phyloP scores from a whole-genome alignment of 1,140 invertebrate species.

The Pogonognathellus flavescens region DNA sequence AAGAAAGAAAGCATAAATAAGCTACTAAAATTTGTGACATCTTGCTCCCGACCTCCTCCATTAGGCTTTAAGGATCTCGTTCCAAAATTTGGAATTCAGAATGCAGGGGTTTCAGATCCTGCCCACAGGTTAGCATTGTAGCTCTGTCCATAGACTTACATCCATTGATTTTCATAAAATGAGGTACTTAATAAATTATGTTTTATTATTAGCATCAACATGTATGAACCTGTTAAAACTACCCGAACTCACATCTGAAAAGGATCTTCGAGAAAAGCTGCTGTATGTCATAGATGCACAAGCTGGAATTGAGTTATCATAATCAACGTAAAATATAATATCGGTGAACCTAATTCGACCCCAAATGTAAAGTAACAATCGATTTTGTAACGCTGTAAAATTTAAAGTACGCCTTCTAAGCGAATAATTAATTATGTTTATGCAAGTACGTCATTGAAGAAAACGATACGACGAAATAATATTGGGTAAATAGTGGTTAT shows the following conservation, averaged over 20 bases:
- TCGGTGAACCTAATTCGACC: not conserved
- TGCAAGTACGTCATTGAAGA: too few relatives aligned
- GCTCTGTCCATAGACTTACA: too few relatives aligned
- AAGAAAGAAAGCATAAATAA: conserved; percentile 83
- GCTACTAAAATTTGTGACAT: conserved; percentile 96
- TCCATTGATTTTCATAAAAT: too few relatives aligned
- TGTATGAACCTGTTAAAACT: conserved; percentile 98
- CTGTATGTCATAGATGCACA: conserved; percentile 94
- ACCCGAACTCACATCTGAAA: conserved; percentile 87
- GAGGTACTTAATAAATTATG: too few relatives aligned
- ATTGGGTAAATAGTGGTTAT: conserved; percentile 21
- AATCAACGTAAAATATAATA: not conserved
- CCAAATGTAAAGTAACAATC: not conserved
- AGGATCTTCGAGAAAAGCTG: conserved; percentile 85
- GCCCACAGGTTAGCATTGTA: conserved; percentile 61
- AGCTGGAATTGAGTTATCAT: conserved; percentile 90
- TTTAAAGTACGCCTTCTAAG: too few relatives aligned
- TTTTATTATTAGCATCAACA: conserved; percentile 92
- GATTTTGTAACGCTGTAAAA: too few relatives aligned
- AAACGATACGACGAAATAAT: too few relatives aligned
- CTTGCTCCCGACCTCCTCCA: conserved; percentile 94
- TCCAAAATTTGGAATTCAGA: conserved; percentile 67
- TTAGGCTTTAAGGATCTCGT: conserved; percentile 88
- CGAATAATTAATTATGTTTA: too few relatives aligned
- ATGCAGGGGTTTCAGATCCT: conserved; percentile 58